Conservation (phyloP, 2,113 vertebrate genomes). For the Periophthalmus modestus region DNA sequence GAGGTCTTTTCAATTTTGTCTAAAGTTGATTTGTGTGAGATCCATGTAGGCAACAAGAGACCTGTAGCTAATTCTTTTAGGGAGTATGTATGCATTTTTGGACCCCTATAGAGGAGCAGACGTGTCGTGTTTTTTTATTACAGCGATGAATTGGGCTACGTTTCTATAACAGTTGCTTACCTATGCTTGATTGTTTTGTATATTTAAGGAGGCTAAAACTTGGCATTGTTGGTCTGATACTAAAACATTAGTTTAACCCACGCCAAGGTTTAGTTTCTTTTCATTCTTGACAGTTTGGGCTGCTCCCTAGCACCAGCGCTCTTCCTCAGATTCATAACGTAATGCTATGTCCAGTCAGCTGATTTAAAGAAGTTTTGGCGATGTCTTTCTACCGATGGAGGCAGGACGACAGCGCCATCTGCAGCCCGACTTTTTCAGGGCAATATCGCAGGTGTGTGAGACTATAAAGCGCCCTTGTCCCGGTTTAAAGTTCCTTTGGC, state of each 20-base stretch:
- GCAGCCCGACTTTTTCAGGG: too few relatives aligned
- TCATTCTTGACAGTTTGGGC: too few relatives aligned
- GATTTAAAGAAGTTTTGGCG: too few relatives aligned
- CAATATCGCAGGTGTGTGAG: too few relatives aligned
- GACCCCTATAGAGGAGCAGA: constrained; percentile 57
- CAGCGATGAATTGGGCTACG: constrained; percentile 53
- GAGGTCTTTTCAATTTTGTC: constrained; percentile 68
- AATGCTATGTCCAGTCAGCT: too few relatives aligned
- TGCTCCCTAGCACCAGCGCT: too few relatives aligned
- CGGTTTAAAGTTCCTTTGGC: too few relatives aligned
- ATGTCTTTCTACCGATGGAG: too few relatives aligned
- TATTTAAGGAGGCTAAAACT: background rate
- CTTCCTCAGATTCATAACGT: too few relatives aligned
- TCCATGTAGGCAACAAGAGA: constrained; percentile 64
- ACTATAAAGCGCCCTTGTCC: too few relatives aligned
- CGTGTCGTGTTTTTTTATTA: constrained; percentile 50
- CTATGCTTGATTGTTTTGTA: background rate
- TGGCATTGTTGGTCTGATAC: background rate
- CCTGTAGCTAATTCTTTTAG: constrained; percentile 55
- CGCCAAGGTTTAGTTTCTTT: constrained; percentile 7
- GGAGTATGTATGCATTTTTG: constrained; percentile 60
- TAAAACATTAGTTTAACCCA: constrained; percentile 4
- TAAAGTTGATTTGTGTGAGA: constrained; percentile 76
- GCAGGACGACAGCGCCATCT: too few relatives aligned
- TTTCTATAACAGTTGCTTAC: constrained; percentile 37